phyloP scores from a whole-genome alignment of 2,888 invertebrate genomes.

The Venusia cambrica region DNA sequence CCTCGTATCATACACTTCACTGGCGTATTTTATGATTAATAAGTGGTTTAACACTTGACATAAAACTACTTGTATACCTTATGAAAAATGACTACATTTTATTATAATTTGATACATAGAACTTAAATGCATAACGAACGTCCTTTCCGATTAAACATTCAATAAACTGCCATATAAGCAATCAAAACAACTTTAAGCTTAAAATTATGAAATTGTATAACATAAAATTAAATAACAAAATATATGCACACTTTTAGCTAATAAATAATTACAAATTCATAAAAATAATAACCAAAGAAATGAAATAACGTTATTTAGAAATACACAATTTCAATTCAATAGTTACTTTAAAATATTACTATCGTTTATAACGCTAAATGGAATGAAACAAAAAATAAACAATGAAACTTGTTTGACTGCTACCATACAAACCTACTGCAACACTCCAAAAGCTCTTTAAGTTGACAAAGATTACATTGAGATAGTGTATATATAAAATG shows the following conservation, averaged over 20 bases:
- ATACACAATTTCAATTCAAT: conserved; percentile 37
- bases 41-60: conserved; percentile 56
- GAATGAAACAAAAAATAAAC: conserved; percentile 49
- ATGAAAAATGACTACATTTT: conserved; percentile 71
- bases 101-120: conserved; percentile 39
- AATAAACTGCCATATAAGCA: conserved; percentile 28
- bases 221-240: conserved; percentile 80
- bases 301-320: conserved; percentile 41
- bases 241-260: conserved; percentile 74
- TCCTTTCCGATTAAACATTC: conserved; percentile 25
- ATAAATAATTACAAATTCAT: conserved; percentile 74
- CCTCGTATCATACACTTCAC: conserved; percentile 1
- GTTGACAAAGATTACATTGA: conserved; percentile 11
- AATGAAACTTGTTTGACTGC: conserved; percentile 25
- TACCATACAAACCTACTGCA: conserved; percentile 14
- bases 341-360: conserved; percentile 36
- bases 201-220: conserved; percentile 55
- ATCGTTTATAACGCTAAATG: conserved; percentile 50
- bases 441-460: conserved; percentile 12
- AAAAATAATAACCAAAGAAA: conserved; percentile 44
- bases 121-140: conserved; percentile 41
- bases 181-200: conserved; percentile 36
- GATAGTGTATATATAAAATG: conserved; percentile 4
- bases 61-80: conserved; percentile 65
- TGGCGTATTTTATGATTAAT: conserved; percentile 42